Percentiles rank a stretch among this genome's conserved stretches.
phyloP scores from a whole-genome alignment of 1,140 invertebrate genomes.

The Ips typographus region DNA sequence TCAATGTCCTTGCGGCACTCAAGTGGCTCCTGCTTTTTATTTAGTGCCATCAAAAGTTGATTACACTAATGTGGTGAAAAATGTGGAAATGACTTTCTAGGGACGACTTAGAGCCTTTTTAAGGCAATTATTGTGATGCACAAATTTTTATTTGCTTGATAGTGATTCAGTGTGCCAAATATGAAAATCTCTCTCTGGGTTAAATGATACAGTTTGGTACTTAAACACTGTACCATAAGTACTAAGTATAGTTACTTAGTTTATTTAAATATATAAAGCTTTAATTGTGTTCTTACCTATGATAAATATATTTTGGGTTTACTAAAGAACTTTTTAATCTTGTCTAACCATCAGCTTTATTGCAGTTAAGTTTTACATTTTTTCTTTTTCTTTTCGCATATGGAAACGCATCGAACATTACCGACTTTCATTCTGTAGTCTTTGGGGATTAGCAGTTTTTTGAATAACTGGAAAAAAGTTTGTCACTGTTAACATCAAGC shows the following conservation, averaged over 20 bases:
- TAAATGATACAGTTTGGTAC: no score
- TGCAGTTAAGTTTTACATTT: constrained; percentile 29
- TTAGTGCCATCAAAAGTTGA: constrained; percentile 84
- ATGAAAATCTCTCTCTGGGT: no score
- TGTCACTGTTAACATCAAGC: neutral
- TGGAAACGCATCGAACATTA: constrained; percentile 19
- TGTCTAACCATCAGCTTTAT: neutral
- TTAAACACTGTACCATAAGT: no score
- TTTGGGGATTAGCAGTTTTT: constrained; percentile 36
- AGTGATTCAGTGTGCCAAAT: no score
- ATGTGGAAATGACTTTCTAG: constrained; percentile 79
- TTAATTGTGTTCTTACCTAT: no score
- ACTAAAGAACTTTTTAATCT: neutral
- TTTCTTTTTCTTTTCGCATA: constrained; percentile 25
- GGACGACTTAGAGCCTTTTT: neutral
- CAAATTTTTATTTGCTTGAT: no score
- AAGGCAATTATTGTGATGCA: no score
- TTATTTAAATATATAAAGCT: no score
- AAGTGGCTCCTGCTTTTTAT: constrained; percentile 84
- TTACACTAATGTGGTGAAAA: constrained; percentile 82
- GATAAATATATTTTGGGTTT: neutral
- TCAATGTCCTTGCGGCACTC: constrained; percentile 80
- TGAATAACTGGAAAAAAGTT: constrained; percentile 35
- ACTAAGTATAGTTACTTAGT: no score
- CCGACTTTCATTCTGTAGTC: constrained; percentile 34